A percentile compares a stretch with the other conserved stretches of the same genome.
Evolutionary conservation across 2,113 vertebrate genomes (phyloP).

Genomic region (Eulacestoma nigropectus): DNA sequence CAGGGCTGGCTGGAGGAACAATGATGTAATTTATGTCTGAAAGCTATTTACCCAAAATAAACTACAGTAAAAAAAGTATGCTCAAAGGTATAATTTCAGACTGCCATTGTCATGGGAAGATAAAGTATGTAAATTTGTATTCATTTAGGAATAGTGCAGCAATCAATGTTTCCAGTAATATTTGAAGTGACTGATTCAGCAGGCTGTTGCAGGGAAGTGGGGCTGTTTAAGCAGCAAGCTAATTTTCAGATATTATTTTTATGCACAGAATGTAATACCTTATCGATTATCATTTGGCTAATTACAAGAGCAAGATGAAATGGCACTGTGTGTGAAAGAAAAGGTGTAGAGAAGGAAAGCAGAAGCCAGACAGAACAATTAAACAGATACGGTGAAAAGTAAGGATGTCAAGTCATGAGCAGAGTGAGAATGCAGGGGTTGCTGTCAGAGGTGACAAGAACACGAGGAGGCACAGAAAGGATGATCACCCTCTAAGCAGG

Average conservation of each 20-base stretch:
- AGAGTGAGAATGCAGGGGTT: background rate
- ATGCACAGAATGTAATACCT: background rate
- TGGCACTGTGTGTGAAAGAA: background rate
- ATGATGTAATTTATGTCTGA: background rate
- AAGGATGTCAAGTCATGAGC: background rate
- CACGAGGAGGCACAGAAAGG: background rate
- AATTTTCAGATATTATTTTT: constrained; percentile 6
- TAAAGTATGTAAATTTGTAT: background rate
- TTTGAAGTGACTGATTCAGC: background rate
- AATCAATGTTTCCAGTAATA: constrained; percentile 8
- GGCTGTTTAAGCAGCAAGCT: background rate
- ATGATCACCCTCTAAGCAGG: background rate
- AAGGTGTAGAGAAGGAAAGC: background rate
- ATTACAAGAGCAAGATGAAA: background rate
- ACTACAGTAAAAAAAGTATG: background rate
- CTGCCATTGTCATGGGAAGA: background rate
- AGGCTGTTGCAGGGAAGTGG: background rate
- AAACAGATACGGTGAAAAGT: background rate
- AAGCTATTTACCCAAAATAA: constrained; percentile 23
- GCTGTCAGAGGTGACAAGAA: background rate
- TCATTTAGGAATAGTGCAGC: background rate
- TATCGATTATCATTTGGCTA: background rate
- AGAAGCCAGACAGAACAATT: background rate
- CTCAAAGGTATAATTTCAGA: background rate
- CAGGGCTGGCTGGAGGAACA: background rate